Evolutionary conservation across 2,113 vertebrate species (phyloP), one percentile per base, ranked within the genome.

Genomic region (Ascaphus truei): DNA sequence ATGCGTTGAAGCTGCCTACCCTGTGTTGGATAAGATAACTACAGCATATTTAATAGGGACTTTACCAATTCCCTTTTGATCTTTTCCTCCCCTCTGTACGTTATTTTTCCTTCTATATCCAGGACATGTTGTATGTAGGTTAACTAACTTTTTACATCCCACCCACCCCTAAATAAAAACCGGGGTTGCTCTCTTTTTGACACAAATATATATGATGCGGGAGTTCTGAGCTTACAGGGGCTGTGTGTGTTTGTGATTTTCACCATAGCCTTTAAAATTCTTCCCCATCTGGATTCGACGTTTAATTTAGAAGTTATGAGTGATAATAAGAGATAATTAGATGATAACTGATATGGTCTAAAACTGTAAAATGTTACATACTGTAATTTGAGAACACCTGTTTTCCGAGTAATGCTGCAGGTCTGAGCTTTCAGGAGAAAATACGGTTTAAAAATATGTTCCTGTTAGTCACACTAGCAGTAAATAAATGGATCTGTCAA

Each of bases 271-370:
- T 39, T 39, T 13, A 39, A 13, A 13, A 39, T 15, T 43, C 15
- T 43, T n/a, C 25, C 43, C 63, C 51, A 66, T 66, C 63, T 66
- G 62, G 50, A 10, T 41, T 20, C 13, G 18, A 43, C 29, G 2
- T 66, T 36, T 52, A 43, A 66, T 55, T 53, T 66, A 15, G 13
- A 5, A 39, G 48, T 52, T 66, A 29, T 56, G 50, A 30, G 43
- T 53, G 63, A 66, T 66, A 66, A 66, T 66, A 30, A 30, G 23
- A 30, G 1, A 29, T 55, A 55, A 66, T 66, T 27, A 65, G 48
- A 53, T 53, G 62, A 65, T 65, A 39, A 22, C 52, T 65, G 33
- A 53, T 65, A 39, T 53, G 3, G 26, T 66, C 11, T 30, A 20
- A 41, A 55, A 41, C 11, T 30, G 23, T 41, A 37, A 43, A 66